These are phyloP conservation scores for Deroplatys truncata DNA, from an alignment of 2,888 invertebrate genomes.

Conservation along the genomic window DNA sequence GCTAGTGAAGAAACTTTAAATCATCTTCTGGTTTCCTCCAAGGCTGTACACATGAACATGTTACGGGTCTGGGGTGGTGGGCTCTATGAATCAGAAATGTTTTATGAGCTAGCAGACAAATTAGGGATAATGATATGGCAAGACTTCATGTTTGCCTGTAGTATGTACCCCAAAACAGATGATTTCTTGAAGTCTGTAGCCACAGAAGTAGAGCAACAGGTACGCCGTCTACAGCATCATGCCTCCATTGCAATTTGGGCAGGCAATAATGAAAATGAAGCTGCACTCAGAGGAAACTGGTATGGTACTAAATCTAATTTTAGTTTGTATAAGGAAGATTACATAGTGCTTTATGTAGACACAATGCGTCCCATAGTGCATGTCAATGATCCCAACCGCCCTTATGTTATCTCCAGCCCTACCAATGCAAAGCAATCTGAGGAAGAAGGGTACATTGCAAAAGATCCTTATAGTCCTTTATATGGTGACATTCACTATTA, in stretches of 20 bases:
- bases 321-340: constrained; percentile 60
- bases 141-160: constrained; percentile 95
- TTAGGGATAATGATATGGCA: constrained; percentile 95
- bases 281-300: constrained; percentile 80
- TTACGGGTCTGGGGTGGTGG: constrained; percentile 99
- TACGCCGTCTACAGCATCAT: constrained; percentile 77
- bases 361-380: constrained; percentile 65
- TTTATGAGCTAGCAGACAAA: constrained; percentile 83
- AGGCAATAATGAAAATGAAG: constrained; percentile 97
- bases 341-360: constrained; percentile 65
- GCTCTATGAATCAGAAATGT: constrained; percentile 83
- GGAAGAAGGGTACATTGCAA: constrained; percentile 70
- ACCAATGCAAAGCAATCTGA: constrained; percentile 76
- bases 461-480: constrained; percentile 68
- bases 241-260: constrained; percentile 86
- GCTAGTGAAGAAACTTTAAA: constrained; percentile 54
- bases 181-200: constrained; percentile 70
- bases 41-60: constrained; percentile 83
- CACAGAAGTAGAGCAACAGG: constrained; percentile 75
- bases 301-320: constrained; percentile 47
- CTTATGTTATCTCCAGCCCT: constrained; percentile 85
- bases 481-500: constrained; percentile 76
- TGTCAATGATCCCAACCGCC: constrained; percentile 57
- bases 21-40: constrained; percentile 63
- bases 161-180: constrained; percentile 80